phyloP scores from a whole-genome alignment of 2,888 invertebrate species.

The Octodonta nipae region DNA sequence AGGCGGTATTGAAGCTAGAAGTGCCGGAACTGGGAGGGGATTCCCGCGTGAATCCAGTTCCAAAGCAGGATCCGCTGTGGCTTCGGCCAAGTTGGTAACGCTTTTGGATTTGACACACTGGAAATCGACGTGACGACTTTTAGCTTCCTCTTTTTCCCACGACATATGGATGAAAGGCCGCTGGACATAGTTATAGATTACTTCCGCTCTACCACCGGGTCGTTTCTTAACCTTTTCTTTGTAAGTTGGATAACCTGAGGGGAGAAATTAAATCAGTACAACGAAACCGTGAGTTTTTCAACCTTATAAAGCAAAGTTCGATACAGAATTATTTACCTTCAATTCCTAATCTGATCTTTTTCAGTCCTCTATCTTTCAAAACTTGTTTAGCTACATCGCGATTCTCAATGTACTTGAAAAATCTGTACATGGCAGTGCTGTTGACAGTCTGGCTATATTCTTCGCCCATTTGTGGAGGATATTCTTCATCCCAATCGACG shows the following conservation, averaged over 20 bases:
- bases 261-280: too few relatives aligned
- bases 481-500: slow-evolving; percentile 97
- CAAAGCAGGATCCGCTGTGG: slow-evolving; percentile 77
- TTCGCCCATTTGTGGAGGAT: slow-evolving; percentile 98
- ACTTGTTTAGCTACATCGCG: slow-evolving; percentile 98
- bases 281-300: too few relatives aligned
- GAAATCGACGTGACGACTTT: slow-evolving; percentile 96
- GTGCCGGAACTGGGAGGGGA: slow-evolving; percentile 19
- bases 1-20: slow-evolving; percentile 14
- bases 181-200: slow-evolving; percentile 99
- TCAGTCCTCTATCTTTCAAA: slow-evolving; percentile 93
- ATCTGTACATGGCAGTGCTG: slow-evolving; percentile 89
- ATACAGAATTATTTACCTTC: slow-evolving; percentile 53
- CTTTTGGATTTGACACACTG: slow-evolving; percentile 97
- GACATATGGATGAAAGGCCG: slow-evolving; percentile 98
- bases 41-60: slow-evolving; percentile 50
- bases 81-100: slow-evolving; percentile 90
- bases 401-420: slow-evolving; percentile 99
- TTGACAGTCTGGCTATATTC: slow-evolving; percentile 95
- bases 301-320: background rate
- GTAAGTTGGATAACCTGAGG: slow-evolving; percentile 88
- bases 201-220: slow-evolving; percentile 88
- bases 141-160: slow-evolving; percentile 99
- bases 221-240: slow-evolving; percentile 96
- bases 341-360: slow-evolving; percentile 96